Evolutionary conservation across 1,140 invertebrate species (phyloP).

Genomic region (Laupala kohalensis): DNA sequence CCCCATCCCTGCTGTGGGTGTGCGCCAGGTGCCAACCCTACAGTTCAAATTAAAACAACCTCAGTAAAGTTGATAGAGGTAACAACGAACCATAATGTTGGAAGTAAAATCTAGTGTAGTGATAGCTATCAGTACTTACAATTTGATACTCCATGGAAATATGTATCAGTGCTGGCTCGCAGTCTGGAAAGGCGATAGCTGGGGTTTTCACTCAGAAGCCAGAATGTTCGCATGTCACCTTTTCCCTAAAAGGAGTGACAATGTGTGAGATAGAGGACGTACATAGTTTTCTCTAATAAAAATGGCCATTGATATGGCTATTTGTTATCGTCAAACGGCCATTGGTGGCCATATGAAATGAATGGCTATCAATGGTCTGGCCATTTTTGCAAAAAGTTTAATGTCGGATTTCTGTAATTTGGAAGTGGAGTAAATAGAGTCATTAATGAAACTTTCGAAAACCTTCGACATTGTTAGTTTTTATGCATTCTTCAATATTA

Average conservation of each 20-base stretch:
- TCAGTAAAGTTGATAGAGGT: no score
- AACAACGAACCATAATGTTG: no score
- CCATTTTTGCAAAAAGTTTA: not conserved
- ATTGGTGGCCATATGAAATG: no score
- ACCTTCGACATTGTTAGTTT: not conserved
- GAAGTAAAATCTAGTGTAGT: no score
- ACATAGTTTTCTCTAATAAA: not conserved
- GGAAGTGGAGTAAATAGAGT: not conserved
- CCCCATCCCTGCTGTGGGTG: no score
- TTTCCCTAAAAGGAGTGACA: conserved; percentile 40
- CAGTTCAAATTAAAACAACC: no score
- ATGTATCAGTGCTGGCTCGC: not conserved
- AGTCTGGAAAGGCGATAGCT: conserved; percentile 17
- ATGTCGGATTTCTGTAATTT: not conserved
- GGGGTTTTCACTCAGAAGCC: conserved; percentile 50
- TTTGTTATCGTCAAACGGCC: no score
- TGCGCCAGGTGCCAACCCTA: no score
- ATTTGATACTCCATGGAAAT: not conserved
- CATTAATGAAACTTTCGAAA: not conserved
- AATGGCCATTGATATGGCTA: no score
- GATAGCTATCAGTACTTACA: no score
- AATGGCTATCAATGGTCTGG: no score
- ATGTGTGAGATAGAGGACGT: not conserved
- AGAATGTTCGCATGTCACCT: conserved; percentile 61
- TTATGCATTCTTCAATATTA: not conserved